These are phyloP conservation scores for Montifringilla adamsi DNA, from an alignment of 2,113 vertebrate species.

Conservation along the genomic window DNA sequence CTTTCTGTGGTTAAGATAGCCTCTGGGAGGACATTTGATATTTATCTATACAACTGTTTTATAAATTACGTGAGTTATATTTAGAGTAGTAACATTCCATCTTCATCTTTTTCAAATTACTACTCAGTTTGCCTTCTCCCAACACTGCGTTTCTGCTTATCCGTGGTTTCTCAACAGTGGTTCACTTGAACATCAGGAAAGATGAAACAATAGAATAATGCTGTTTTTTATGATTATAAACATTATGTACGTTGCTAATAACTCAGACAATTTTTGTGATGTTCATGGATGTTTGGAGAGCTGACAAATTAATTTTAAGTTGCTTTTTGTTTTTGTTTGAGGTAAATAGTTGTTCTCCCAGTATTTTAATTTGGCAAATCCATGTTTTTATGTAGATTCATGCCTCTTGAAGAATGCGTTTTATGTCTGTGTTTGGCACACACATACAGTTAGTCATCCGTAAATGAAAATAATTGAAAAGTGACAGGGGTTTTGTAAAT, in stretches of 20 bases:
- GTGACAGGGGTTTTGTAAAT: background rate
- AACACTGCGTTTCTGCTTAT: background rate
- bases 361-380: background rate
- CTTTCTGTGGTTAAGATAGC: background rate
- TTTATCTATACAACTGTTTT: background rate
- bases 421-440: background rate
- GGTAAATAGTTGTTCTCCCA: background rate
- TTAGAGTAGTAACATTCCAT: background rate
- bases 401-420: background rate
- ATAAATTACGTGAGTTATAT: background rate
- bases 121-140: background rate
- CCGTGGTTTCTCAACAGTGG: rapidly evolving
- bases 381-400: background rate
- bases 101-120: background rate
- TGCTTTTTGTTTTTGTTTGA: background rate
- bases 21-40: background rate
- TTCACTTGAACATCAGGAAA: background rate
- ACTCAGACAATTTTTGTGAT: background rate
- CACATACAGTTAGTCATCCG: background rate
- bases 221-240: background rate
- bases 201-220: background rate
- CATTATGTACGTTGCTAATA: background rate
- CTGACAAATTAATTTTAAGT: background rate
- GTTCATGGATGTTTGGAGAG: background rate
- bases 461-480: constrained; percentile 13